These are phyloP conservation scores for Clarias pachynema DNA, from an alignment of 2,797 vertebrate genomes.

Conservation along the genomic window DNA sequence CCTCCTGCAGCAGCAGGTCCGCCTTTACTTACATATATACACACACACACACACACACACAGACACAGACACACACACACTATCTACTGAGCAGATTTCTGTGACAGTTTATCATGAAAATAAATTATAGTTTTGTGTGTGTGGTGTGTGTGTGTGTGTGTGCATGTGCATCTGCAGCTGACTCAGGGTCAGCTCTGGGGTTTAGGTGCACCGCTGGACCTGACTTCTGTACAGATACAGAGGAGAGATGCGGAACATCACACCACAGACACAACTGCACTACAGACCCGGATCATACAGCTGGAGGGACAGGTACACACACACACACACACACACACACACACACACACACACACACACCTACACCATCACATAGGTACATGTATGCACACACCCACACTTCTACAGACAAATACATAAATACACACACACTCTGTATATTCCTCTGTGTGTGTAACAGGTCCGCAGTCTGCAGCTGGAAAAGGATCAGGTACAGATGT, in stretches of 20 bases:
- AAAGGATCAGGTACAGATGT: slow-evolving; percentile 74
- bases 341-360: background rate
- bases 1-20: slow-evolving; percentile 72
- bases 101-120: background rate
- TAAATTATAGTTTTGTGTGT: background rate
- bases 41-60: background rate
- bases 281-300: slow-evolving; percentile 77
- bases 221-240: slow-evolving; percentile 56
- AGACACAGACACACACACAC: background rate
- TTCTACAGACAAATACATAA: background rate
- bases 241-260: slow-evolving; percentile 59
- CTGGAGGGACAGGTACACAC: slow-evolving; percentile 82
- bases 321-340: slow-evolving; percentile 3
- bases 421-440: background rate
- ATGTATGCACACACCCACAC: slow-evolving; percentile 4
- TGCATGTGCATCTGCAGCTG: slow-evolving; percentile 52
- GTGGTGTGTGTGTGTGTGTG: background rate
- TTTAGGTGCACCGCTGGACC: slow-evolving; percentile 54
- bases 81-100: background rate
- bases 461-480: slow-evolving; percentile 82
- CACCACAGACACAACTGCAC: slow-evolving; percentile 63
- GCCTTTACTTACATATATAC: background rate
- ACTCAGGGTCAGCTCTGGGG: slow-evolving; percentile 66
- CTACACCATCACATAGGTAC: slow-evolving; percentile 53
- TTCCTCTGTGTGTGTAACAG: slow-evolving; percentile 63